phyloP scores from a whole-genome alignment of 1,140 invertebrate species.

The Caenorhabditis briggsae region DNA sequence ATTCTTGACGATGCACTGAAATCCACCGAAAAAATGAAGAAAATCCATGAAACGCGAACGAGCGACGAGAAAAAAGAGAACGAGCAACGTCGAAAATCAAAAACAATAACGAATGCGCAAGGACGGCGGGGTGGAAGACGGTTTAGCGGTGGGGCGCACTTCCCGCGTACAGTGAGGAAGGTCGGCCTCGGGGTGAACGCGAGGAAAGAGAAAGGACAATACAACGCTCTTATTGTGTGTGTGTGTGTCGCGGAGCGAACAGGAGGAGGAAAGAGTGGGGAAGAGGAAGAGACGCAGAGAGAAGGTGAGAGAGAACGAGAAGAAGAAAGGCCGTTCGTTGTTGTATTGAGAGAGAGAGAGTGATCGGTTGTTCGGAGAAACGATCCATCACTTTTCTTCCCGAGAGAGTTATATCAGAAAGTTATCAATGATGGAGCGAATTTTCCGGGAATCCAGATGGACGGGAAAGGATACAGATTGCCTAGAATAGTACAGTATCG shows the following conservation, averaged over 20 bases:
- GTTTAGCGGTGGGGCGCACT: conserved; percentile 16
- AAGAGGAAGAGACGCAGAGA: neutral
- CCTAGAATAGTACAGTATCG: too few relatives aligned
- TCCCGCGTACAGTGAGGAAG: conserved; percentile 4
- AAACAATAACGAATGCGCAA: neutral
- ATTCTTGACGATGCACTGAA: neutral
- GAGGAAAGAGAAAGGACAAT: neutral
- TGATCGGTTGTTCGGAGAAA: neutral
- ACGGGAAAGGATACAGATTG: too few relatives aligned
- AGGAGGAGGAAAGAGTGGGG: neutral
- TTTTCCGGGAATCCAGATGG: too few relatives aligned
- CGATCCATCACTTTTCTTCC: neutral
- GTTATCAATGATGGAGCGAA: neutral
- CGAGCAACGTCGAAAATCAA: neutral
- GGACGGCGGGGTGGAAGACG: neutral
- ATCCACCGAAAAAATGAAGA: neutral
- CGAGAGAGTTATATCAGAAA: neutral
- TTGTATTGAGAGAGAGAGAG: neutral
- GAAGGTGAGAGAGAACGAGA: neutral
- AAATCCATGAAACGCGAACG: neutral
- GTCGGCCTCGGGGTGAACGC: neutral
- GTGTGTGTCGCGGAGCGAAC: too few relatives aligned
- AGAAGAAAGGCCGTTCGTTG: conserved; percentile 7
- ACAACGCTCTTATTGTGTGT: neutral
- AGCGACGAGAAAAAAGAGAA: neutral